Conservation (phyloP, 1,140 invertebrate species). For the Drosophila auraria region DNA sequence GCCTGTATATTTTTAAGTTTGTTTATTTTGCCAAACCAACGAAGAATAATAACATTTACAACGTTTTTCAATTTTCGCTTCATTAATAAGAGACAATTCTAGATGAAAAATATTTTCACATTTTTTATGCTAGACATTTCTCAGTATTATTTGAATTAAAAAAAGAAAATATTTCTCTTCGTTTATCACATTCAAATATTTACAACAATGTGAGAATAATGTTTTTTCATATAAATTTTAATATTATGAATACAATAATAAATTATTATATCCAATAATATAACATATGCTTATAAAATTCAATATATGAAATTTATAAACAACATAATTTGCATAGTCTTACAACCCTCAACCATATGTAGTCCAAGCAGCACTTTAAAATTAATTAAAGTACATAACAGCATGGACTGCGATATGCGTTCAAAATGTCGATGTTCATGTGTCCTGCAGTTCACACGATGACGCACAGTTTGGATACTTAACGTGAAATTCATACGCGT, state of each 20-base stretch:
- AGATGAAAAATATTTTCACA: constrained; percentile 21
- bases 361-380: constrained; percentile 85
- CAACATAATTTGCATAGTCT: constrained; percentile 65
- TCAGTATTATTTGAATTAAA: constrained; percentile 35
- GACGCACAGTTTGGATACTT: constrained; percentile 88
- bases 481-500: constrained; percentile 8
- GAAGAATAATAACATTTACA: constrained; percentile 20
- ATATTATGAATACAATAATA: too few species aligned
- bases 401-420: constrained; percentile 90
- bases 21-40: background rate
- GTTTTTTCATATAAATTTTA: too few species aligned
- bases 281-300: constrained; percentile 42
- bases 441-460: constrained; percentile 93
- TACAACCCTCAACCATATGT: constrained; percentile 87
- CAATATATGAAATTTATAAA: constrained; percentile 16
- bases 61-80: constrained; percentile 6
- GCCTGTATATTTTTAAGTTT: background rate
- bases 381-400: constrained; percentile 76
- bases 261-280: constrained; percentile 24
- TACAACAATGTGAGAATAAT: too few species aligned
- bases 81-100: constrained; percentile 45
- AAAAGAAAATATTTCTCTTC: constrained; percentile 25
- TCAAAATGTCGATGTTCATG: constrained; percentile 92
- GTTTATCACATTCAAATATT: background rate
- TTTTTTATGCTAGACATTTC: constrained; percentile 54